Conservation (phyloP, 64 coral and sea anemone genomes). For the Pocillopora damicornis region DNA sequence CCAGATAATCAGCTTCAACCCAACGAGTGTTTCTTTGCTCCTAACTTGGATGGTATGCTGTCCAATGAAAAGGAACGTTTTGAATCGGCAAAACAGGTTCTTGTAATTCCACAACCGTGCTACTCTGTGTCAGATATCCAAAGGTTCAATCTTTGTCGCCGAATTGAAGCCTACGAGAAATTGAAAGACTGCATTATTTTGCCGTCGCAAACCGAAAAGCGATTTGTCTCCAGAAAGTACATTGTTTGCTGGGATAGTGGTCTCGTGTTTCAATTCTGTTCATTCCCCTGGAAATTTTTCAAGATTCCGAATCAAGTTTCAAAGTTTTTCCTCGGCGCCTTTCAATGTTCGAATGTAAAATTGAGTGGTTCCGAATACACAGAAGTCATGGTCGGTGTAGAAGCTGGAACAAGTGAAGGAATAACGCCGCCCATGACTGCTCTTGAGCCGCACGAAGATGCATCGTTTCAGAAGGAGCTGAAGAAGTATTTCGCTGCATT, state of each 20-base stretch:
- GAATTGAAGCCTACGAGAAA: slow-evolving; percentile 19
- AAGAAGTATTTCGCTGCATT: slow-evolving; percentile 10
- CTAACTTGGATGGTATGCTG: neutral
- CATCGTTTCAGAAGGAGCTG: neutral
- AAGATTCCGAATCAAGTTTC: neutral
- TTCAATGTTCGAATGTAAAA: too few relatives aligned
- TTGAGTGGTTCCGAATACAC: neutral
- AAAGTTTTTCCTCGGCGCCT: neutral
- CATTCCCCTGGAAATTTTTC: neutral
- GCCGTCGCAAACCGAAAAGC: slow-evolving; percentile 38
- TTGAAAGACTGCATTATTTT: slow-evolving; percentile 63
- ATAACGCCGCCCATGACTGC: neutral
- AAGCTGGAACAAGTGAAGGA: neutral
- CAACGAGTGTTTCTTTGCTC: slow-evolving; percentile 64
- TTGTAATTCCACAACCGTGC: slow-evolving; percentile 62
- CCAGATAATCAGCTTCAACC: slow-evolving; percentile 44
- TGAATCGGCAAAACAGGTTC: slow-evolving; percentile 16
- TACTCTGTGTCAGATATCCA: slow-evolving; percentile 51
- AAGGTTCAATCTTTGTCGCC: slow-evolving; percentile 26
- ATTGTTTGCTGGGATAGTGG: slow-evolving; percentile 63
- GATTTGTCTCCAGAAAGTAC: slow-evolving; percentile 64
- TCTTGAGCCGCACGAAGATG: neutral
- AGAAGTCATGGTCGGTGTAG: neutral
- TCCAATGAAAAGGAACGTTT: slow-evolving; percentile 36
- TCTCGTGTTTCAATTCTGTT: slow-evolving; percentile 19